phyloP scores from a whole-genome alignment of 2,888 invertebrate species.

The Crossocerus cetratus region DNA sequence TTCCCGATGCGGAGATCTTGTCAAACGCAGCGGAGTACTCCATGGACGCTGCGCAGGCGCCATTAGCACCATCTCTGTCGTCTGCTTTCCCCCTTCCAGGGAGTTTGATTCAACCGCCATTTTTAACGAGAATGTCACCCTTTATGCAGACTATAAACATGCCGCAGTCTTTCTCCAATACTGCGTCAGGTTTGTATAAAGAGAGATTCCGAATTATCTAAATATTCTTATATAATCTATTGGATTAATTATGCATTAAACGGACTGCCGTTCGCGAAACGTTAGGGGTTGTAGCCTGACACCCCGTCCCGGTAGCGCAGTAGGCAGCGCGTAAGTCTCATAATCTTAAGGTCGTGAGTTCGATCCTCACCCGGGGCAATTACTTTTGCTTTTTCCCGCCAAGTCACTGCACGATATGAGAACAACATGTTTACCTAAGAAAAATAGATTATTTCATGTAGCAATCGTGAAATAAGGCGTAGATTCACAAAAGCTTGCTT shows the following conservation, averaged over 20 bases:
- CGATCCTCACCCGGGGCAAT: constrained; percentile 93
- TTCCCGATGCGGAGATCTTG: constrained; percentile 50
- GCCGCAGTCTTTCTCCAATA: constrained; percentile 56
- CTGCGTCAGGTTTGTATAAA: constrained; percentile 43
- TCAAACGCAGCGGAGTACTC: constrained; percentile 37
- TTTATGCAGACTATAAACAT: constrained; percentile 60
- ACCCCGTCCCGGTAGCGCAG: constrained; percentile 71
- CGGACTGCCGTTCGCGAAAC: too few species aligned
- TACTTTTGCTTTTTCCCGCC: constrained; percentile 51
- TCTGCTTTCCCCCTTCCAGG: constrained; percentile 56
- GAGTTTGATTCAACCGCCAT: constrained; percentile 58
- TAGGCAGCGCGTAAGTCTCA: constrained; percentile 75
- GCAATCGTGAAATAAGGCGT: neutral
- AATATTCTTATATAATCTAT: too few species aligned
- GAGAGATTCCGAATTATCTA: too few species aligned
- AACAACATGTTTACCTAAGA: neutral
- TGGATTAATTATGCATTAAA: too few species aligned
- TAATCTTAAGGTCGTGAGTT: constrained; percentile 91
- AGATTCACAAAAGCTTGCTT: too few species aligned
- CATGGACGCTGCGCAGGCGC: constrained; percentile 35
- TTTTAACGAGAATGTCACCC: constrained; percentile 57
- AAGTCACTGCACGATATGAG: neutral
- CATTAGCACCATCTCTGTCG: constrained; percentile 51
- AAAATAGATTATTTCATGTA: too few species aligned
- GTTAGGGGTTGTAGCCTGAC: too few species aligned